phyloP scores from a whole-genome alignment of 2,888 invertebrate genomes.

The Acrobasis suavella region DNA sequence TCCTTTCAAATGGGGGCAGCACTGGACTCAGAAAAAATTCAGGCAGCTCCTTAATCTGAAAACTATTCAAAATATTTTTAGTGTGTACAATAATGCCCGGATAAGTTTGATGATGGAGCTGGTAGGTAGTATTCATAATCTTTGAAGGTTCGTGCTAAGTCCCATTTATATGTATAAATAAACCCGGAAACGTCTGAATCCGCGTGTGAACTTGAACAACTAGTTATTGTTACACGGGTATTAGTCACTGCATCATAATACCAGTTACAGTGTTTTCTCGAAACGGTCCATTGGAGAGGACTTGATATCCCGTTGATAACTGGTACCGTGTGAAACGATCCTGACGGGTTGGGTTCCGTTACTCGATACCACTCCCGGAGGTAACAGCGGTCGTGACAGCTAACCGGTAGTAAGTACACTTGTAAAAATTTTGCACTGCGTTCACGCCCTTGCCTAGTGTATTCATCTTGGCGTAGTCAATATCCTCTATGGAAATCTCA shows the following conservation, averaged over 20 bases:
- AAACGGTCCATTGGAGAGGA: conserved; percentile 3
- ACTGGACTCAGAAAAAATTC: too few species aligned
- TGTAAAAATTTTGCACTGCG: too few species aligned
- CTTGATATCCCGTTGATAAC: conserved; percentile 21
- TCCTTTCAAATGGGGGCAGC: too few species aligned
- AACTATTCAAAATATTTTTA: too few species aligned
- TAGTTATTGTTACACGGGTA: neutral
- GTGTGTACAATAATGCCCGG: too few species aligned
- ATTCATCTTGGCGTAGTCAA: too few species aligned
- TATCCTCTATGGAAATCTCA: too few species aligned
- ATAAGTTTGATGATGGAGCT: too few species aligned
- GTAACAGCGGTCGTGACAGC: neutral
- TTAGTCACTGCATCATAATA: neutral
- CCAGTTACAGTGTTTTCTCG: conserved; percentile 4
- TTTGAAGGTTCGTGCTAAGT: too few species aligned
- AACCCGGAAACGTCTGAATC: neutral
- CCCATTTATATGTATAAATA: neutral
- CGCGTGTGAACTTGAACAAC: neutral
- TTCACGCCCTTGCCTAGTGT: too few species aligned
- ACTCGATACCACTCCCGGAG: conserved; percentile 8
- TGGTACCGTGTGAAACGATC: conserved; percentile 18
- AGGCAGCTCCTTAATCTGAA: too few species aligned
- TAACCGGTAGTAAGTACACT: neutral
- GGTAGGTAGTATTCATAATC: too few species aligned
- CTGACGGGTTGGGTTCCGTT: conserved; percentile 10